phyloP scores from a whole-genome alignment of 2,797 vertebrate genomes.

The Percopsis omiscomaycus region DNA sequence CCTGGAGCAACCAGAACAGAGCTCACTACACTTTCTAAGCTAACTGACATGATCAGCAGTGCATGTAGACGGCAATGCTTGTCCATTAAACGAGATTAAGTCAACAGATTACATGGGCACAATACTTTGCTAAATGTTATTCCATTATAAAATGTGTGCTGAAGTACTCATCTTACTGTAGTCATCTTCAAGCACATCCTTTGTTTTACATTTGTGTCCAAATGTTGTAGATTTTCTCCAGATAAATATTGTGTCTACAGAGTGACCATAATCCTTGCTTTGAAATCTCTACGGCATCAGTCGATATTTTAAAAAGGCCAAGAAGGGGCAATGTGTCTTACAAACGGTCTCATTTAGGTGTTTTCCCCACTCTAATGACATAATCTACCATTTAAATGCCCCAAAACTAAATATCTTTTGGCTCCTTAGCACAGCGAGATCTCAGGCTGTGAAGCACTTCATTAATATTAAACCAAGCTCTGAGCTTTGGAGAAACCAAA shows the following conservation, averaged over 20 bases:
- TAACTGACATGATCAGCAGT: constrained; percentile 37
- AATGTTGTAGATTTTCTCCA: neutral
- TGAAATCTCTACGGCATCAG: constrained; percentile 5
- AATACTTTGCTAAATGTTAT: too few species aligned
- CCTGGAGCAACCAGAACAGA: constrained; percentile 45
- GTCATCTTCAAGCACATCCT: too few species aligned
- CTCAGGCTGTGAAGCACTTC: constrained; percentile 34
- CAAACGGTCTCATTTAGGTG: constrained; percentile 15
- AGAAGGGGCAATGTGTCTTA: constrained; percentile 17
- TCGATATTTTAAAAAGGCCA: constrained; percentile 8
- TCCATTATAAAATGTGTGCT: too few species aligned
- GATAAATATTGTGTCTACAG: neutral
- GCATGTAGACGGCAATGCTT: neutral
- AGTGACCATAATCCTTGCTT: neutral
- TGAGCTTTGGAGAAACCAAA: constrained; percentile 43
- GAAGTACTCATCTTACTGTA: too few species aligned
- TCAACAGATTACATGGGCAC: neutral
- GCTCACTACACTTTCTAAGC: constrained; percentile 10
- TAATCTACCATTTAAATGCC: constrained; percentile 28
- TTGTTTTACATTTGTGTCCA: neutral
- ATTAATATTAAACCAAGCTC: constrained; percentile 63
- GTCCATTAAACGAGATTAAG: neutral
- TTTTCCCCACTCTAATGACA: constrained; percentile 38
- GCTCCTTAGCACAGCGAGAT: constrained; percentile 31
- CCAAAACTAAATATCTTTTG: constrained; percentile 33